Base-by-base conservation (phyloP, 1,140 invertebrate genomes). In the Drosophila mayri region DNA sequence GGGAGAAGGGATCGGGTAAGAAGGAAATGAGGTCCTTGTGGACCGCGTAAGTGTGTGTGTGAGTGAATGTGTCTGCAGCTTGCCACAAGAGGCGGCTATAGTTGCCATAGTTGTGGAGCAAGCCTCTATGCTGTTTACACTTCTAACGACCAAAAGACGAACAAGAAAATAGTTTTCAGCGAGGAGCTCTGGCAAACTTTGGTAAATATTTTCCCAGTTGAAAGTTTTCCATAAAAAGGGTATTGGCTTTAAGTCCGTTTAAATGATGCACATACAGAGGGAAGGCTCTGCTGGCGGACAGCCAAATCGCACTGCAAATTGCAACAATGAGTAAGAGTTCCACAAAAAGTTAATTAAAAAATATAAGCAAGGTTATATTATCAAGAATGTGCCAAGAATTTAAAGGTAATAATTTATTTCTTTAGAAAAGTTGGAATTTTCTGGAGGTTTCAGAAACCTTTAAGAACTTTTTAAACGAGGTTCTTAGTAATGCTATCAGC, bases 101-200 rank as follows among this genome's bases (percentile, higher is more conserved):
- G 62, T 37, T 60, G 61, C 64, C 59, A 44, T 20, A 52, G 35
- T 40, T 44, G 76, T 44, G 40, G 35, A 52, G 57, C 30, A 54
- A 58, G 57, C 52, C 52, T 46, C 18, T 62, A 46, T 46, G 46
- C 30, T 52, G 67, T 78, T 86, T 74, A 86, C 78, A 64, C 64
- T 66, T 74, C 46, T 70, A 86, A 81, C 80, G 64, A 71, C 64
- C 37, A 78, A 82, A 52, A 54, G 47, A 62, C 47, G 71, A 52
- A 18, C 22, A 73, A 73, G 30, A 41, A 72, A 73, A 22, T 22
- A 73, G 54, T 32, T 28, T 38, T 54, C 43, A 14, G 30, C 38
- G 12, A 18, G 54, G 35, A 52, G 41, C 25, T 22, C 18, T 64
- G 37, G 18, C 28, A 58, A 75, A 73, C 35, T 62, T 44, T 62